Conservation (phyloP, 2,113 vertebrate genomes). For the Telmatochromis sp. region DNA sequence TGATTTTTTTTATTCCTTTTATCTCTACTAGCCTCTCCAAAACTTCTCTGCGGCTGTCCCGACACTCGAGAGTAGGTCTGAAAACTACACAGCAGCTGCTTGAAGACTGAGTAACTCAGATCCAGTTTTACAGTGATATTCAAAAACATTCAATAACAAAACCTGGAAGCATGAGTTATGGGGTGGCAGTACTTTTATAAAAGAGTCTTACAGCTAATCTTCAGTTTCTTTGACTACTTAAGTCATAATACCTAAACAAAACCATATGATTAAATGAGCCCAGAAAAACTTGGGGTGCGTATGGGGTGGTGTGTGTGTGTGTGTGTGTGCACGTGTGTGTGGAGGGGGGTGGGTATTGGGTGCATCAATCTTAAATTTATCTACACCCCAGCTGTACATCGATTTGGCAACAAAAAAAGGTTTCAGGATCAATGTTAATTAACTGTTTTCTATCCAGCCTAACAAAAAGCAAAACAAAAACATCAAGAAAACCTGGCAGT, state of each 20-base stretch:
- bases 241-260: slow-evolving; percentile 34
- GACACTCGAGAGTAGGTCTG: neutral
- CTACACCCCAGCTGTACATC: slow-evolving; percentile 28
- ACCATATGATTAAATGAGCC: slow-evolving; percentile 18
- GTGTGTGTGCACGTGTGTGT: neutral
- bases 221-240: slow-evolving; percentile 5
- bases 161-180: slow-evolving; percentile 37
- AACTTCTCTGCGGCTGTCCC: neutral
- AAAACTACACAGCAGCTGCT: slow-evolving; percentile 24
- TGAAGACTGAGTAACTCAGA: slow-evolving; percentile 2
- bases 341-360: neutral
- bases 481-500: slow-evolving; percentile 61
- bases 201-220: slow-evolving; percentile 1
- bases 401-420: slow-evolving; percentile 58
- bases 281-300: neutral
- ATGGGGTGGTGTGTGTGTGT: neutral
- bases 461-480: slow-evolving; percentile 42
- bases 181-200: slow-evolving; percentile 34
- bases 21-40: neutral
- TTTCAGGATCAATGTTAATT: slow-evolving; percentile 50
- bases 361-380: neutral
- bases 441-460: slow-evolving; percentile 28
- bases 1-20: neutral
- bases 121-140: slow-evolving; percentile 25
- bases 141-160: slow-evolving; percentile 12